A percentile compares a stretch with the other conserved stretches of the same genome.
phyloP scores from a whole-genome alignment of 2,797 vertebrate genomes.

The Emydoidea blandingii region DNA sequence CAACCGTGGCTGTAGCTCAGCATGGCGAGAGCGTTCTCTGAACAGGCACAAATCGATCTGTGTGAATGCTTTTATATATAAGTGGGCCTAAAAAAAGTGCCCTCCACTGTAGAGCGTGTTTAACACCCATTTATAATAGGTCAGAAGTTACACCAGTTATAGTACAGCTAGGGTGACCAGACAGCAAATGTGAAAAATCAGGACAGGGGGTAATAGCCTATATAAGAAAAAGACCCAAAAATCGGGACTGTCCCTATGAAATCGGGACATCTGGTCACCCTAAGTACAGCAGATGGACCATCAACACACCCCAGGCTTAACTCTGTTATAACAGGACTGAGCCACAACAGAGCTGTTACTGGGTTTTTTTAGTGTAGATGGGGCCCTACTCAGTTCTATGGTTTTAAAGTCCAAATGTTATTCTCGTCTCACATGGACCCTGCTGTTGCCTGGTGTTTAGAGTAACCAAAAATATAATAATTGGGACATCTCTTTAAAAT shows the following conservation, averaged over 20 bases:
- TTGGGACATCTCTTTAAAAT: constrained; percentile 55
- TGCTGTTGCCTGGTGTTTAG: constrained; percentile 54
- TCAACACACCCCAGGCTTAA: neutral
- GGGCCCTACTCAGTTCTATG: constrained; percentile 3
- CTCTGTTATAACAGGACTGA: neutral
- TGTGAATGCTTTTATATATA: neutral
- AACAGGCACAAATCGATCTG: neutral
- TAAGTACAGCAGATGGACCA: neutral
- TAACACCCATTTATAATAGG: neutral
- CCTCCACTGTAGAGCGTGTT: neutral
- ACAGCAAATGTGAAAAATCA: no score
- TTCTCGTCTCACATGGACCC: constrained; percentile 33
- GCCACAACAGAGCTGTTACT: neutral
- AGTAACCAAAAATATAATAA: constrained; percentile 51
- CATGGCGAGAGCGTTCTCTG: neutral
- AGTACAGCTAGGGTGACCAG: neutral
- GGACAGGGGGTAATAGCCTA: no score
- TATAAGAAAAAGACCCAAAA: no score
- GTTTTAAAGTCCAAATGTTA: constrained; percentile 10
- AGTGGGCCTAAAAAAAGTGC: neutral
- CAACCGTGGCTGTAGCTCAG: neutral
- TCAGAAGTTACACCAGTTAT: neutral
- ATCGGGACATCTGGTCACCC: no score
- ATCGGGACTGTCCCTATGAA: no score
- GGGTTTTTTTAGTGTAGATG: neutral